Evolutionary conservation across 2,888 invertebrate genomes (phyloP).

Genomic region (Drosophila formosana): DNA sequence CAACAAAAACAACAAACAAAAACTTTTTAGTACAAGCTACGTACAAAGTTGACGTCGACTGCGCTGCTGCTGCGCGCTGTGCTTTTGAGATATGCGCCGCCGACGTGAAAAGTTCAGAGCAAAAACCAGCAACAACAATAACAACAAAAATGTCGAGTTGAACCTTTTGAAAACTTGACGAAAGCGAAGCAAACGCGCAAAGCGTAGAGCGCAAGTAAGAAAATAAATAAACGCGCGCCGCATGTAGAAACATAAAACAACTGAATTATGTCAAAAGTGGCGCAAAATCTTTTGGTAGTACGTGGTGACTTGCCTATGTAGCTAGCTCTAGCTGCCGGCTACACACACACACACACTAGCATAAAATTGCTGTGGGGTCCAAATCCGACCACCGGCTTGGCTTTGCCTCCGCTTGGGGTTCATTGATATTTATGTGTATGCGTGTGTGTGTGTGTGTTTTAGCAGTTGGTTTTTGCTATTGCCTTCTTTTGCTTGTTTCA

Average conservation of each 20-base stretch:
- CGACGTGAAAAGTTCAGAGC: slow-evolving; percentile 71
- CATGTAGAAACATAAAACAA: slow-evolving; percentile 30
- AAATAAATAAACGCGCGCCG: slow-evolving; percentile 13
- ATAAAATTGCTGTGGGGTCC: slow-evolving; percentile 27
- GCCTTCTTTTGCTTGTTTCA: slow-evolving; percentile 46
- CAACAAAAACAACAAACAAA: slow-evolving; percentile 57
- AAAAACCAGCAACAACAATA: slow-evolving; percentile 20
- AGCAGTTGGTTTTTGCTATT: slow-evolving; percentile 44
- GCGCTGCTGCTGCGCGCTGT: slow-evolving; percentile 15
- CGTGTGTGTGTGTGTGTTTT: slow-evolving; percentile 19
- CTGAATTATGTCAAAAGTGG: slow-evolving; percentile 75
- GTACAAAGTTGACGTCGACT: slow-evolving; percentile 32
- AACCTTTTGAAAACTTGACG: slow-evolving; percentile 74
- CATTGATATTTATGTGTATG: slow-evolving; percentile 66
- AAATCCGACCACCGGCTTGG: slow-evolving; percentile 14
- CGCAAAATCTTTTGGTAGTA: slow-evolving; percentile 65
- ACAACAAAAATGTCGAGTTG: slow-evolving; percentile 22
- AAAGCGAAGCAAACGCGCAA: slow-evolving; percentile 60
- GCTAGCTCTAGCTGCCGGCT: neutral
- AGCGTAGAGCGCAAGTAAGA: slow-evolving; percentile 27
- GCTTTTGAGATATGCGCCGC: slow-evolving; percentile 46
- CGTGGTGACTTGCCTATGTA: slow-evolving; percentile 11
- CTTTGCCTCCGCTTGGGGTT: slow-evolving; percentile 47
- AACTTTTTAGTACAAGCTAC: slow-evolving; percentile 55
- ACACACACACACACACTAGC: slow-evolving; percentile 1